Percentiles rank a stretch among this genome's conserved stretches.
Conservation (phyloP, 1,140 invertebrate species). For the Aphaenogaster rudis region DNA sequence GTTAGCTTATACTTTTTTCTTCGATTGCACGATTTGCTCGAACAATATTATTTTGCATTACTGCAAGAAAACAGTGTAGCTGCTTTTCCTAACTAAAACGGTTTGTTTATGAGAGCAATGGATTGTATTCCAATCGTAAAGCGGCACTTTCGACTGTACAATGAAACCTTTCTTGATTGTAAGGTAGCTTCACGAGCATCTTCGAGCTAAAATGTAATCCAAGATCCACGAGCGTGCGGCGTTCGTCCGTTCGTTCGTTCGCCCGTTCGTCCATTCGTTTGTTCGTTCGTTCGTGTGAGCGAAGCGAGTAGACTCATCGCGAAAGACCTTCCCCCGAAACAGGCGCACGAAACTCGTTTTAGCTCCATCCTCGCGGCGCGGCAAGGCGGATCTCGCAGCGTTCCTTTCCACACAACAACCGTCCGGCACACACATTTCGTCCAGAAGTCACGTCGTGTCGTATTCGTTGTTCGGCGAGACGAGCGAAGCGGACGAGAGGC, state of each 20-base stretch:
- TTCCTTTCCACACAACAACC: slow-evolving; percentile 55
- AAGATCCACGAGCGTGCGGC: slow-evolving; percentile 38
- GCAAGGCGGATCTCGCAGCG: slow-evolving; percentile 60
- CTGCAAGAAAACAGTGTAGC: neutral
- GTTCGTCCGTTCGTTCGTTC: neutral
- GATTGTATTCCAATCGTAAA: slow-evolving; percentile 22
- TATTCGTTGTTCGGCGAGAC: slow-evolving; percentile 54
- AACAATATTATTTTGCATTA: neutral
- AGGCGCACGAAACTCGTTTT: slow-evolving; percentile 63
- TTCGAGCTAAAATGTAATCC: slow-evolving; percentile 55
- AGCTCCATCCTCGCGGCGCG: slow-evolving; percentile 54
- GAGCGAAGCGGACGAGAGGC: slow-evolving; percentile 11
- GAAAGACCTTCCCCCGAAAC: slow-evolving; percentile 63
- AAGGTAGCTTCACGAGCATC: slow-evolving; percentile 16
- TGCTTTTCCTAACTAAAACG: neutral
- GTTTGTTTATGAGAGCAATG: neutral
- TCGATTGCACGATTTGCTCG: neutral
- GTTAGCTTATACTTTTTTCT: neutral
- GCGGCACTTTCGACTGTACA: neutral
- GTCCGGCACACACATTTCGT: slow-evolving; percentile 57
- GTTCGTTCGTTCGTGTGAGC: slow-evolving; percentile 24
- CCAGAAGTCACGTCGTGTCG: slow-evolving; percentile 63
- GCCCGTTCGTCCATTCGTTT: neutral
- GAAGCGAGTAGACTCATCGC: slow-evolving; percentile 53
- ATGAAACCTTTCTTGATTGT: slow-evolving; percentile 24